Percentiles rank a stretch among this genome's conserved stretches.
Conservation (phyloP, 2,113 vertebrate species). For the Saguinus imperator region DNA sequence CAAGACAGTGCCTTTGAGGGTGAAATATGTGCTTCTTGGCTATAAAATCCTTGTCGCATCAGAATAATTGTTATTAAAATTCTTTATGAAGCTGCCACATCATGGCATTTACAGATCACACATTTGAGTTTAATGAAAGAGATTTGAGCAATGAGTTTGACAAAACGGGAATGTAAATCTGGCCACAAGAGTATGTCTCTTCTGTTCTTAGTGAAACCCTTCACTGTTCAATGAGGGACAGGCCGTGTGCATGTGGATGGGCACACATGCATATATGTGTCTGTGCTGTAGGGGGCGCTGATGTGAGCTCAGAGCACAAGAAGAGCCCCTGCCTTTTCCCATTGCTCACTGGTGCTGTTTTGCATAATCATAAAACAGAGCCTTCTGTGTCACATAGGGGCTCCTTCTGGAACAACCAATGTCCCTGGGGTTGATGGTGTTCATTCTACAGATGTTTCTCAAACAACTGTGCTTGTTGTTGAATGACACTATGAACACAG, state of each 20-base stretch:
- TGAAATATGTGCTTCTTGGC: not conserved
- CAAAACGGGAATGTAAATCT: not conserved
- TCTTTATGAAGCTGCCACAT: not conserved
- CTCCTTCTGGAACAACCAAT: not conserved
- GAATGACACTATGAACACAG: not conserved
- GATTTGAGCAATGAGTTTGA: not conserved
- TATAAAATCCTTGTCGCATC: not conserved
- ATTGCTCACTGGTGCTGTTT: not conserved
- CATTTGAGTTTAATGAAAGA: not conserved
- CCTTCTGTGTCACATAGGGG: not conserved
- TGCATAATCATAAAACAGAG: not conserved
- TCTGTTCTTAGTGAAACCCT: not conserved
- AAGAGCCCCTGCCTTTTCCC: not conserved
- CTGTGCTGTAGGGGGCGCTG: not conserved
- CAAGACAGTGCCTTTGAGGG: not conserved
- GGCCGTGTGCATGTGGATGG: not conserved
- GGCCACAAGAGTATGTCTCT: not conserved
- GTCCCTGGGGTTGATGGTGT: not conserved
- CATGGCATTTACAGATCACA: not conserved
- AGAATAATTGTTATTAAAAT: not conserved
- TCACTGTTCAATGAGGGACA: not conserved
- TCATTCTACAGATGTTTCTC: not conserved
- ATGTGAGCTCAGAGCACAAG: not conserved
- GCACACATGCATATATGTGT: accelerated
- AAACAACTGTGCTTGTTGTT: not conserved